Base-by-base conservation (phyloP, 2,797 vertebrate species). In the Remorina albescens region DNA sequence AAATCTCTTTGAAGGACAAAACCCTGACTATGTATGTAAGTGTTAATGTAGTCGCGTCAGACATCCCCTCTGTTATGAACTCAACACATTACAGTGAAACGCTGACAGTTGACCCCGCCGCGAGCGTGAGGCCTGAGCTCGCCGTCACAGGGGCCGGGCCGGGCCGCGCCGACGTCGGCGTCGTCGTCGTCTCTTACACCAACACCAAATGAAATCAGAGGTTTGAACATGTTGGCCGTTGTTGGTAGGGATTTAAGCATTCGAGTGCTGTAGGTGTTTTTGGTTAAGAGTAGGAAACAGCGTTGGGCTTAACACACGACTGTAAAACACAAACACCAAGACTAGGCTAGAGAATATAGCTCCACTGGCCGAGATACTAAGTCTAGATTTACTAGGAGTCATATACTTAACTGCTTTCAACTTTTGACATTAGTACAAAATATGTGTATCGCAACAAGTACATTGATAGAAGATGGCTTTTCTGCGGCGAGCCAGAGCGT, bases 341-440 rank as follows among this genome's bases (percentile, higher is more conserved):
- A 92, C 84, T 88, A 92, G 90, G 90, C 86, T 86, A 92, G 87
- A 92, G 78, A 93, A 82, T 81, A 78, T 82, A 88, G 85, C 81
- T 85, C 90, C 85, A 82, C 91, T 81, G 86, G 83, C 88, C 85
- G 80, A 86, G 81, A 86, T 82, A 87, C 77, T 81, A 80, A 71
- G 84, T 88, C 78, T 84, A 88, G 86, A 85, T 57, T 86, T 70
- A 80, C 88, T 90, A 88, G 81, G 73, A 91, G 77, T 87, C 90
- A 82, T 76, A 85, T 84, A 86, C 84, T 75, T 85, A 88, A 91
- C 88, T 81, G 86, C 88, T 90, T 93, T 89, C 88, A 92, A 92
- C 81, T 82, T 85, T 90, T 84, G 88, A 93, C 88, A 86, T 91
- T 93, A 92, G 89, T 91, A 90, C 90, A 88, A 82, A 82, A 85